These are phyloP conservation scores for Vulpes vulpes DNA, from an alignment of 2,113 vertebrate genomes.

Conservation along the genomic window DNA sequence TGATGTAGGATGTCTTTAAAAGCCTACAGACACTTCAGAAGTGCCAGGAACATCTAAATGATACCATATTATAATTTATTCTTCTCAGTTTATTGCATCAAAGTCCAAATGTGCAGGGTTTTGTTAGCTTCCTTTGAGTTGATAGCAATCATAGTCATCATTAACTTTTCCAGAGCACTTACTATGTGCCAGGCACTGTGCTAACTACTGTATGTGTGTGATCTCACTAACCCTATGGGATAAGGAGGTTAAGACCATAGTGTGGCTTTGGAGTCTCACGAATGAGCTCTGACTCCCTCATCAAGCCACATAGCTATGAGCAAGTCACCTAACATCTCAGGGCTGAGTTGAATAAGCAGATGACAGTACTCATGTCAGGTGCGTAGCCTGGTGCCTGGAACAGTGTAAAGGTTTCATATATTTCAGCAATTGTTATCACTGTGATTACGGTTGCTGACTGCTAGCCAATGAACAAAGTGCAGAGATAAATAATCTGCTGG, in stretches of 20 bases:
- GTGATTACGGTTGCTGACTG: not conserved
- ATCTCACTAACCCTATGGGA: not conserved
- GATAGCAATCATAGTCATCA: not conserved
- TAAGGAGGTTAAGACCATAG: not conserved
- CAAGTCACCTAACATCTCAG: not conserved
- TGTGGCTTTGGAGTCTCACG: not conserved
- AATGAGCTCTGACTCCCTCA: not conserved
- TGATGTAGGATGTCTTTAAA: not conserved
- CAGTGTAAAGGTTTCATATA: not conserved
- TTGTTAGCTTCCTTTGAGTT: not conserved
- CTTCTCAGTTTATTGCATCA: not conserved
- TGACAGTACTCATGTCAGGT: not conserved
- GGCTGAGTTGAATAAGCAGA: conserved; percentile 42
- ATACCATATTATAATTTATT: not conserved
- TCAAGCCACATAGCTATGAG: not conserved
- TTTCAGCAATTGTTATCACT: not conserved
- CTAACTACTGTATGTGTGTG: not conserved
- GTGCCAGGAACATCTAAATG: not conserved
- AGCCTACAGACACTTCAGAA: not conserved
- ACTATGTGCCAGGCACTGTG: not conserved
- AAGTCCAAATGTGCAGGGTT: not conserved
- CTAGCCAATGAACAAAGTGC: not conserved
- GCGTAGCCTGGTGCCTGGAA: not conserved
- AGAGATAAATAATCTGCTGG: not conserved
- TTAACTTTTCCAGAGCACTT: not conserved